Percentiles rank a stretch among this genome's conserved stretches.
These are phyloP conservation scores for Stichodactyla helianthus DNA, from an alignment of 64 coral and sea anemone genomes.

Conservation along the genomic window DNA sequence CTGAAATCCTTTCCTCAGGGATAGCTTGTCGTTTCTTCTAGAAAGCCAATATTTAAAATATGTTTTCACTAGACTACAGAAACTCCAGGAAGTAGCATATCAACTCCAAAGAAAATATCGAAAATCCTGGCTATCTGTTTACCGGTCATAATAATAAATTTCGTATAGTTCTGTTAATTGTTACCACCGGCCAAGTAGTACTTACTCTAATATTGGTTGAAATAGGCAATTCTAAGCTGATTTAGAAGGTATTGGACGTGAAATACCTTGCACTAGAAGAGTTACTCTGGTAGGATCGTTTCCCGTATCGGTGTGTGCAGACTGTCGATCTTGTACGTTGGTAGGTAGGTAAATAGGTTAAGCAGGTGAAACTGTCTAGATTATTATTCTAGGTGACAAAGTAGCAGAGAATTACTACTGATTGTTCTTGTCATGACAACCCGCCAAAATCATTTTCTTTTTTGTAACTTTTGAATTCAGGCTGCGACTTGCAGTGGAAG, in stretches of 20 bases:
- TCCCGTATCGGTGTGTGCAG: background rate
- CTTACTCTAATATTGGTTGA: background rate
- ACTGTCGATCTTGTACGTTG: background rate
- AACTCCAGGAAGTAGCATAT: too few species aligned
- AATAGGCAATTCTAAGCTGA: background rate
- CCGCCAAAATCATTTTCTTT: background rate
- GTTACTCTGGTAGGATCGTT: background rate
- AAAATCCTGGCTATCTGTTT: too few species aligned
- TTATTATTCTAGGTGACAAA: background rate
- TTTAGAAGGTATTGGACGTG: background rate
- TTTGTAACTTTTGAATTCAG: background rate
- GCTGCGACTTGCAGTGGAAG: background rate
- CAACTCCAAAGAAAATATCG: too few species aligned
- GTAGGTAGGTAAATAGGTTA: background rate
- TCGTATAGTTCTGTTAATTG: background rate
- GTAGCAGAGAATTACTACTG: background rate
- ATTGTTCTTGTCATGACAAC: slow-evolving; percentile 4
- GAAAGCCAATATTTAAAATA: too few species aligned
- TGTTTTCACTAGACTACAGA: too few species aligned
- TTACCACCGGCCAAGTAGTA: background rate
- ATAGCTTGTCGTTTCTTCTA: too few species aligned
- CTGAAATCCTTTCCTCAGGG: background rate
- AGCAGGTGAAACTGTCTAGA: background rate
- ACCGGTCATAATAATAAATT: too few species aligned
- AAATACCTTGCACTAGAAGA: background rate